These are phyloP conservation scores for Drosophila rellima DNA, from an alignment of 2,888 invertebrate species.

Conservation along the genomic window DNA sequence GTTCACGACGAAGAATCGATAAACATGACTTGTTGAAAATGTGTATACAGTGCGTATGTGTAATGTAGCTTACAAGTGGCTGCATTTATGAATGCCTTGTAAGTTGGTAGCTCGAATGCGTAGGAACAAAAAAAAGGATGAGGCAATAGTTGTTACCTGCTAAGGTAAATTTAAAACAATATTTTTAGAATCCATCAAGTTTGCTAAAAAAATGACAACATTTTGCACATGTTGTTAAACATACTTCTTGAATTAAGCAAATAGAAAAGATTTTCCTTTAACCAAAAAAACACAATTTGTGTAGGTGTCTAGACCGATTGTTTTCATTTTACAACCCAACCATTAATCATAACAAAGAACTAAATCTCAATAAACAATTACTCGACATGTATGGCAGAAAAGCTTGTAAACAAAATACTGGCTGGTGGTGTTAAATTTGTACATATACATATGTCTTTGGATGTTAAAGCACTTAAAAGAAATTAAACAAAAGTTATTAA, in stretches of 20 bases:
- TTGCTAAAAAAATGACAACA: no score
- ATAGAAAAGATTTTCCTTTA: no score
- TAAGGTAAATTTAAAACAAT: background rate
- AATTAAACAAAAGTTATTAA: no score
- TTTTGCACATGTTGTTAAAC: no score
- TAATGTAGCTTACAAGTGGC: slow-evolving; percentile 63
- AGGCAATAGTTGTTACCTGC: slow-evolving; percentile 21
- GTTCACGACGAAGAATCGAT: slow-evolving; percentile 52
- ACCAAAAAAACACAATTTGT: no score
- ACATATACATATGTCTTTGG: no score
- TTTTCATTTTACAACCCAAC: background rate
- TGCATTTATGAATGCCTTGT: slow-evolving; percentile 36
- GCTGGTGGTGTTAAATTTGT: no score
- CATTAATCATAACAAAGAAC: background rate
- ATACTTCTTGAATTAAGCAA: no score
- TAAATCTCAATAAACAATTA: slow-evolving; percentile 8
- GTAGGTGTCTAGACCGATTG: background rate
- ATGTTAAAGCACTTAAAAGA: no score
- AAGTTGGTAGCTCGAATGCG: slow-evolving; percentile 18
- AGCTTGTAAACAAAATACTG: no score
- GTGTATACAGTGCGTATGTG: slow-evolving; percentile 64
- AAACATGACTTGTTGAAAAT: slow-evolving; percentile 58
- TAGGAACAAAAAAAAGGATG: background rate
- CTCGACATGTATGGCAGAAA: no score
- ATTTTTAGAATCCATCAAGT: background rate